Conservation (phyloP, 1,140 invertebrate genomes). For the Bombus cullumanus region DNA sequence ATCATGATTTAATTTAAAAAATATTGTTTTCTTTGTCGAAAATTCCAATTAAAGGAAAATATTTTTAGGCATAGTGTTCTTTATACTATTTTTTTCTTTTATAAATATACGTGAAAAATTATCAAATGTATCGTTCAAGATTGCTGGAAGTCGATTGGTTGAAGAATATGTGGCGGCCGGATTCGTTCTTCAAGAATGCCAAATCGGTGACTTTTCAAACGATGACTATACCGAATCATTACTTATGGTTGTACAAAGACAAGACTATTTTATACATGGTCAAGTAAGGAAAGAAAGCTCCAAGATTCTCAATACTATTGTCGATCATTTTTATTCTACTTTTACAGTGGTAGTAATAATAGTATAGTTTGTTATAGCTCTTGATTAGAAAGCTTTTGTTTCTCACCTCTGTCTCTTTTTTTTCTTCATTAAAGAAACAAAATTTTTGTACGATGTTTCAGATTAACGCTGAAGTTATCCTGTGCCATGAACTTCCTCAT, state of each 20-base stretch:
- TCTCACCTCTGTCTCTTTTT: not conserved
- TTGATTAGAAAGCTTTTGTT: not conserved
- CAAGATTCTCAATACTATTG: not conserved
- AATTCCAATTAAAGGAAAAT: no score
- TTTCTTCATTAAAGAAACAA: not conserved
- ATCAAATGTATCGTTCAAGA: slow-evolving; percentile 75
- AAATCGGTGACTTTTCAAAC: slow-evolving; percentile 96
- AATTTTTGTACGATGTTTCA: slow-evolving; percentile 73
- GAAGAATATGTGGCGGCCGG: slow-evolving; percentile 95
- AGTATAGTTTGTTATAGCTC: not conserved
- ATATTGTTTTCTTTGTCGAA: not conserved
- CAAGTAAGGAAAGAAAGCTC: slow-evolving; percentile 83
- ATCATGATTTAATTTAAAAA: not conserved
- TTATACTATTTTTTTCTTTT: not conserved
- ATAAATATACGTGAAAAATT: not conserved
- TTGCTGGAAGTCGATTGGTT: slow-evolving; percentile 94
- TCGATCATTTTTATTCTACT: not conserved
- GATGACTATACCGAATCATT: slow-evolving; percentile 96
- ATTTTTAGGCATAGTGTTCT: not conserved
- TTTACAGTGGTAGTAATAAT: not conserved
- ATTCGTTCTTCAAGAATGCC: slow-evolving; percentile 95
- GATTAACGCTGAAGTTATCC: slow-evolving; percentile 90
- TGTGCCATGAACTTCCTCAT: slow-evolving; percentile 97
- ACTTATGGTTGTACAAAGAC: slow-evolving; percentile 94
- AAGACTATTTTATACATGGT: slow-evolving; percentile 95